These are phyloP conservation scores for Arbacia lixula DNA, from an alignment of 53 echinoderm and acorn worm genomes.

Conservation along the genomic window DNA sequence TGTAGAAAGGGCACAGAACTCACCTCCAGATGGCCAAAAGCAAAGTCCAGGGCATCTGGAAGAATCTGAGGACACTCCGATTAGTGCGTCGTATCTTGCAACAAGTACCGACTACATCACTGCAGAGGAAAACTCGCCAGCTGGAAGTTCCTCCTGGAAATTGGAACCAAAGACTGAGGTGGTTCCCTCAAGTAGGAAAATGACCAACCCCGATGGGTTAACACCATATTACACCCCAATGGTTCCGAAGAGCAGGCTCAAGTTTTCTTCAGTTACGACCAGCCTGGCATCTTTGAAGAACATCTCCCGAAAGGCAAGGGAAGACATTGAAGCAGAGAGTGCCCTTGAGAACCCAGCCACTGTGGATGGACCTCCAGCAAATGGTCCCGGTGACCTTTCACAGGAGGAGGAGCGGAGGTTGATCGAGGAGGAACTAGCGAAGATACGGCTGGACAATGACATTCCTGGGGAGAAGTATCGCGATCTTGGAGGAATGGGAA, in stretches of 20 bases:
- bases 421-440: constrained; percentile 41
- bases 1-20: constrained; percentile 63
- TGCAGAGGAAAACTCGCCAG: constrained; percentile 26
- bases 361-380: not conserved
- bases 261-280: constrained; percentile 33
- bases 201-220: not conserved
- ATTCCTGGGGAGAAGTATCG: constrained; percentile 52
- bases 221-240: constrained; percentile 46
- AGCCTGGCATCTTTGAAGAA: constrained; percentile 43
- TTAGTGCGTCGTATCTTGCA: constrained; percentile 30
- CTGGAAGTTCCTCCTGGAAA: not conserved
- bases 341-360: not conserved
- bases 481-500: constrained; percentile 3
- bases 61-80: constrained; percentile 14
- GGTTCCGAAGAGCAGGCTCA: constrained; percentile 21
- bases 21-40: constrained; percentile 38
- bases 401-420: constrained; percentile 24
- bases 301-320: constrained; percentile 51
- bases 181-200: not conserved
- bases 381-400: not conserved
- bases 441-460: constrained; percentile 47
- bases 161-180: not conserved
- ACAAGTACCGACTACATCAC: constrained; percentile 49
- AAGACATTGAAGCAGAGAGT: constrained; percentile 35
- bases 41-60: not conserved